These are phyloP conservation scores for Equus przewalskii DNA, from an alignment of 2,113 vertebrate species.

Conservation along the genomic window DNA sequence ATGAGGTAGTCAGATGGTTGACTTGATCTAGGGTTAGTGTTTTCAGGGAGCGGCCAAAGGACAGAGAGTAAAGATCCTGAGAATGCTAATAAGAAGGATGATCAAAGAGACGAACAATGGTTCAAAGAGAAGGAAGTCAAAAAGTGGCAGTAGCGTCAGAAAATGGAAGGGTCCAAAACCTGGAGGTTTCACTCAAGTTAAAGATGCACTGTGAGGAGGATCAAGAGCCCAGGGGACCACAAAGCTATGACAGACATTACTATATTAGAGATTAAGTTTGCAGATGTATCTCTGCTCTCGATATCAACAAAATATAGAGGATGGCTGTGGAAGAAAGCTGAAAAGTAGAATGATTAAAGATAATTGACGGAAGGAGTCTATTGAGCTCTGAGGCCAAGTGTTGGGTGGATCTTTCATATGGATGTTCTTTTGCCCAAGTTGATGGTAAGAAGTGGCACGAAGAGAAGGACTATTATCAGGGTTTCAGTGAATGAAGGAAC, in stretches of 20 bases:
- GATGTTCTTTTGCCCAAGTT: background rate
- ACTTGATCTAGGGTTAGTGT: background rate
- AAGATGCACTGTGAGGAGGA: background rate
- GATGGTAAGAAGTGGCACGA: background rate
- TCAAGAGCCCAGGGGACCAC: background rate
- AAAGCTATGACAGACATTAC: background rate
- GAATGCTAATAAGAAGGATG: background rate
- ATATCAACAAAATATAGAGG: background rate
- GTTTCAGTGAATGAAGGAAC: background rate
- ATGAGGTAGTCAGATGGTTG: background rate
- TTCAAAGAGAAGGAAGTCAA: background rate
- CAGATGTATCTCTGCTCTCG: too few species aligned
- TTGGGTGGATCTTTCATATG: background rate
- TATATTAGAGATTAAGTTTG: background rate
- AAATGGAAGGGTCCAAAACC: background rate
- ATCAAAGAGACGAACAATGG: background rate
- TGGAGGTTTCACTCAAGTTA: background rate
- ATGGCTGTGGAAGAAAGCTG: background rate
- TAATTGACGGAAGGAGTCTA: background rate
- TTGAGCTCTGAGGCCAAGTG: background rate
- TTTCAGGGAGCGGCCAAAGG: background rate
- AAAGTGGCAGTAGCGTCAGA: background rate
- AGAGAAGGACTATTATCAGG: background rate
- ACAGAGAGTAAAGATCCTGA: background rate
- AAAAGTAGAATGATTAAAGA: background rate